phyloP scores from a whole-genome alignment of 2,113 vertebrate species.

The Camelus dromedarius region DNA sequence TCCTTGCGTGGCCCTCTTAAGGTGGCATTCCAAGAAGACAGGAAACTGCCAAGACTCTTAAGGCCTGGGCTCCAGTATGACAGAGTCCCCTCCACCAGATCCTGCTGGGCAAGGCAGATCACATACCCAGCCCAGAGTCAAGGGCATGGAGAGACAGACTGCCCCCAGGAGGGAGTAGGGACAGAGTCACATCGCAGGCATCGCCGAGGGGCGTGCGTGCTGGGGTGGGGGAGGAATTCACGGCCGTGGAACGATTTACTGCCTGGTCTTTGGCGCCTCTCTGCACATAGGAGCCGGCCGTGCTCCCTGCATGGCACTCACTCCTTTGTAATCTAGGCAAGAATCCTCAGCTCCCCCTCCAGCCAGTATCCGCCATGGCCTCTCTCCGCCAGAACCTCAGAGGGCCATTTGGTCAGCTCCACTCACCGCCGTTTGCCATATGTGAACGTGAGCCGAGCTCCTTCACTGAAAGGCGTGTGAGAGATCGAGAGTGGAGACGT shows the following conservation, averaged over 20 bases:
- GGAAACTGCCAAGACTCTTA: background rate
- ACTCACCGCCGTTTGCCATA: accelerated
- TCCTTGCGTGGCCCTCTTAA: background rate
- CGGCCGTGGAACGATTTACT: background rate
- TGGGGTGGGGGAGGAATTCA: accelerated
- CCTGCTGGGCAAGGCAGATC: background rate
- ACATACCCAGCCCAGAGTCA: background rate
- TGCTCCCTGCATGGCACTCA: accelerated
- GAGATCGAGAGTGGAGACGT: background rate
- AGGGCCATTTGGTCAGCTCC: background rate
- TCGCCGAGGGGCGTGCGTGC: accelerated
- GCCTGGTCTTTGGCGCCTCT: background rate
- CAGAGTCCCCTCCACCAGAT: background rate
- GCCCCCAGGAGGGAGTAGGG: accelerated
- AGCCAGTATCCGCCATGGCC: background rate
- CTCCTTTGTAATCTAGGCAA: background rate
- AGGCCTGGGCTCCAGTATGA: background rate
- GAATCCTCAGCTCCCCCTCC: background rate
- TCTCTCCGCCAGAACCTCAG: background rate
- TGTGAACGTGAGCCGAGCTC: background rate
- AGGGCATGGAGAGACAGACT: background rate
- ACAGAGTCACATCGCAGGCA: accelerated
- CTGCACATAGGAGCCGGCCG: background rate
- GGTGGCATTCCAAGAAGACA: accelerated
- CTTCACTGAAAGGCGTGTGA: background rate